Conservation (phyloP, 1,140 invertebrate genomes). For the Anadara kagoshimensis region DNA sequence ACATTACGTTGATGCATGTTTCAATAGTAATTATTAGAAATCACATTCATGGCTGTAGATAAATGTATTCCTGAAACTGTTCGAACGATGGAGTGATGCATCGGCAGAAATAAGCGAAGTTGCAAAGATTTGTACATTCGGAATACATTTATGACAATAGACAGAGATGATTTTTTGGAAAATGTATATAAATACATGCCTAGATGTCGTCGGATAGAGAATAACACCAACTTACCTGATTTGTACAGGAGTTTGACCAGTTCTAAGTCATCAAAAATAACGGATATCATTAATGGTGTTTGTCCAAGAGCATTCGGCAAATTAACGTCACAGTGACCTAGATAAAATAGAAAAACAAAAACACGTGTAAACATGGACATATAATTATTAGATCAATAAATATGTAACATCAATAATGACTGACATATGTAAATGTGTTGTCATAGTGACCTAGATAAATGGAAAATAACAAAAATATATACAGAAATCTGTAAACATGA, state of each 20-base stretch:
- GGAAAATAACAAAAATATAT: no score
- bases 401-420: no score
- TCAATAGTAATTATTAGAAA: no score
- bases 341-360: no score
- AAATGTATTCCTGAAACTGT: no score
- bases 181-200: background rate
- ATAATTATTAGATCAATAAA: no score
- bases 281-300: constrained; percentile 3
- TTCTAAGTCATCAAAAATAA: constrained; percentile 12
- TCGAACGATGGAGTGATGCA: background rate
- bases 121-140: background rate
- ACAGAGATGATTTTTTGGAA: background rate
- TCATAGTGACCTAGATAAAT: no score
- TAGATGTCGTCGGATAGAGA: background rate
- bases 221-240: background rate
- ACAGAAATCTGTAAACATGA: no score
- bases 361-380: no score
- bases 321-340: constrained; percentile 7
- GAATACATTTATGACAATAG: background rate
- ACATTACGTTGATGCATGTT: no score
- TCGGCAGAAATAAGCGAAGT: background rate
- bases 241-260: constrained; percentile 10
- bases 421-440: no score
- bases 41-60: no score
- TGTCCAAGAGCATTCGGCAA: background rate